Conservation (phyloP, 2,888 invertebrate species). For the Cheilosia vulpina region DNA sequence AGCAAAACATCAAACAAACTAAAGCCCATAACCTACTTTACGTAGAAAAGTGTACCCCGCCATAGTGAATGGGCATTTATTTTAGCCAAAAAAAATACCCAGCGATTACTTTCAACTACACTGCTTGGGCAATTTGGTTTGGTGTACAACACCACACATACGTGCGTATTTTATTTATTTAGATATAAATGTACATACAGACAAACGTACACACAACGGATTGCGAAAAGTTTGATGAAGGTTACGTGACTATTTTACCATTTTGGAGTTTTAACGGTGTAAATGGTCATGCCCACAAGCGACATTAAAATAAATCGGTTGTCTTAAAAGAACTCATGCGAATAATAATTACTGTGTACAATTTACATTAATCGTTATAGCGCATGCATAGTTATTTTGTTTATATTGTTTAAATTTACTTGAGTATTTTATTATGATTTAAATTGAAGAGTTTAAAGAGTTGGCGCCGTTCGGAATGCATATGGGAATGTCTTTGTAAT, state of each 20-base stretch:
- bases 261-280: constrained; percentile 30
- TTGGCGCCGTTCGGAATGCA: too few relatives aligned
- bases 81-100: neutral
- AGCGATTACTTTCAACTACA: constrained; percentile 34
- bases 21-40: constrained; percentile 50
- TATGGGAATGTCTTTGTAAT: too few relatives aligned
- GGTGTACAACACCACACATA: neutral
- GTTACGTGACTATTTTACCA: constrained; percentile 58
- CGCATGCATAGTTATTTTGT: too few relatives aligned
- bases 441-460: too few relatives aligned
- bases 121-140: constrained; percentile 27
- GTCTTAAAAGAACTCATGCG: neutral
- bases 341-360: neutral
- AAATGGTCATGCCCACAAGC: constrained; percentile 29
- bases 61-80: constrained; percentile 32
- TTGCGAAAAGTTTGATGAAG: constrained; percentile 48
- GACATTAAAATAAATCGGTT: constrained; percentile 23
- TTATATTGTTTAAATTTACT: too few relatives aligned
- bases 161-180: constrained; percentile 3
- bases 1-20: constrained; percentile 28
- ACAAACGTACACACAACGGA: constrained; percentile 16
- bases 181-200: too few relatives aligned
- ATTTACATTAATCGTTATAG: neutral
- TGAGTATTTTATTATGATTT: too few relatives aligned
- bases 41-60: neutral